These are phyloP conservation scores for Sebastes iracundus DNA, from an alignment of 2,797 vertebrate species.

Conservation along the genomic window DNA sequence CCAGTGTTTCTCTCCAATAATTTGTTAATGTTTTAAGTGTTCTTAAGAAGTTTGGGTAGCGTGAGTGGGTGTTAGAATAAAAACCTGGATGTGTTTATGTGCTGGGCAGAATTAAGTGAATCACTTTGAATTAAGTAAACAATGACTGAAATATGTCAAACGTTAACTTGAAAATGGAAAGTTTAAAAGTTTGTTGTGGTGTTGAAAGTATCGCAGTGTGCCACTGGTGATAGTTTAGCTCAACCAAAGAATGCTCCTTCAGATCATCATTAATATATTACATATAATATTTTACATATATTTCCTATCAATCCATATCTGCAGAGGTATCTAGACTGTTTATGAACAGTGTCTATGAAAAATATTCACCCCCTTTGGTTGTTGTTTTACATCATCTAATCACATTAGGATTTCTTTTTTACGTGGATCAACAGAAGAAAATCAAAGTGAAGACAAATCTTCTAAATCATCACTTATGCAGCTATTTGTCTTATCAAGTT, in stretches of 20 bases:
- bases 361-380: neutral
- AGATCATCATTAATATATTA: neutral
- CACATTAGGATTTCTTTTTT: neutral
- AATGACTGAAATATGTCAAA: neutral
- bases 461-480: neutral
- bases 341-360: neutral
- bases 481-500: neutral
- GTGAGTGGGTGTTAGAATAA: neutral
- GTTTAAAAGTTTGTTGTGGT: neutral
- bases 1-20: slow-evolving; percentile 1
- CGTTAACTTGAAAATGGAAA: neutral
- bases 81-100: neutral
- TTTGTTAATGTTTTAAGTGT: neutral
- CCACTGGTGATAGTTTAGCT: too few relatives aligned
- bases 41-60: neutral
- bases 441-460: neutral
- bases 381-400: neutral
- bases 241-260: too few relatives aligned
- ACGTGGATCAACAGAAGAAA: too few relatives aligned
- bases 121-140: neutral
- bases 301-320: neutral
- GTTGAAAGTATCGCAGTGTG: neutral
- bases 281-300: neutral
- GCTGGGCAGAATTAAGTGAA: neutral
- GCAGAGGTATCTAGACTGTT: neutral